These are phyloP conservation scores for Brassicogethes aeneus DNA, from an alignment of 2,888 invertebrate species.

Conservation along the genomic window DNA sequence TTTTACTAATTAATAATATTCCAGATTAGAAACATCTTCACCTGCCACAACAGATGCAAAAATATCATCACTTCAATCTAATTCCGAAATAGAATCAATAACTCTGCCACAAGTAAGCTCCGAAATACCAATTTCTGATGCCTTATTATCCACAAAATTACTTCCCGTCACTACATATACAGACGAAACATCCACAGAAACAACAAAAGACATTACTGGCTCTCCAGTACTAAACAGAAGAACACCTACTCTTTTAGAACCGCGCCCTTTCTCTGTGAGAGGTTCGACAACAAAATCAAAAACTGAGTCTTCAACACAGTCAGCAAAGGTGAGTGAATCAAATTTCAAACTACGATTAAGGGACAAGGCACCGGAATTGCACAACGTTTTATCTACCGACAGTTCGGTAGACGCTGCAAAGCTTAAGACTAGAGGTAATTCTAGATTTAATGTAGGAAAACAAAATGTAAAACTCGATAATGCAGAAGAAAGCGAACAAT, in stretches of 20 bases:
- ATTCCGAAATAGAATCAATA: too few relatives aligned
- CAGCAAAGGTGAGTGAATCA: slow-evolving; percentile 45
- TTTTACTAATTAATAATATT: too few relatives aligned
- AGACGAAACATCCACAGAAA: slow-evolving; percentile 5
- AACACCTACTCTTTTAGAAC: slow-evolving; percentile 28
- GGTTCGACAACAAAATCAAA: slow-evolving; percentile 24
- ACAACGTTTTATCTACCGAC: slow-evolving; percentile 8
- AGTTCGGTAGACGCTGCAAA: slow-evolving; percentile 11
- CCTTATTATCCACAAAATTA: too few relatives aligned
- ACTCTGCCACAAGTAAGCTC: too few relatives aligned
- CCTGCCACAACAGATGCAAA: too few relatives aligned
- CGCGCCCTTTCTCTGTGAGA: slow-evolving; percentile 31
- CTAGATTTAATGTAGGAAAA: slow-evolving; percentile 21
- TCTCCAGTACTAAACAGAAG: slow-evolving; percentile 7
- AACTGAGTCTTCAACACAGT: slow-evolving; percentile 31
- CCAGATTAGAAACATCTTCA: too few relatives aligned
- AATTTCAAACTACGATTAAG: slow-evolving; percentile 23
- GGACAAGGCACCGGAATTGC: slow-evolving; percentile 13
- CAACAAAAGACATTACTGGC: background rate
- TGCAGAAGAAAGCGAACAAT: slow-evolving; percentile 12
- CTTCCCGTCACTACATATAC: too few relatives aligned
- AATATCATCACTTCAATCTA: too few relatives aligned
- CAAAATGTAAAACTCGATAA: slow-evolving; percentile 7
- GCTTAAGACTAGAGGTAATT: slow-evolving; percentile 7
- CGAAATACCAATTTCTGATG: too few relatives aligned